Evolutionary conservation across 2,888 invertebrate genomes (phyloP).

Genomic region (Iphiclides podalirius): DNA sequence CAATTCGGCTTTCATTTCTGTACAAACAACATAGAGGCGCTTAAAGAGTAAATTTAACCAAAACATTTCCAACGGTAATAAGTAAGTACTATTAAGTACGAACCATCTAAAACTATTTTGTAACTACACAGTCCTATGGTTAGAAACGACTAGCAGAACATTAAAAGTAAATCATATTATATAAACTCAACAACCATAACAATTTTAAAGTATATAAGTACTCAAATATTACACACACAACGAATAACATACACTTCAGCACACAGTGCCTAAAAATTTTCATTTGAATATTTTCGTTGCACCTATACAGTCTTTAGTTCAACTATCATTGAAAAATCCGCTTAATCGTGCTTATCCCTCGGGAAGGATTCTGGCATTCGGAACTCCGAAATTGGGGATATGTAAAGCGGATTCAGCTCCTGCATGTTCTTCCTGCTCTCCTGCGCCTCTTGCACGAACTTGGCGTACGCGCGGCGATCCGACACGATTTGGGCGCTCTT

Average conservation of each 20-base stretch:
- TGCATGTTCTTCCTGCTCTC: conserved; percentile 60
- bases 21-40: too few species aligned
- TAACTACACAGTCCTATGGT: conserved; percentile 25
- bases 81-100: conserved; percentile 14
- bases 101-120: too few species aligned
- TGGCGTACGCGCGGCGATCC: conserved; percentile 77
- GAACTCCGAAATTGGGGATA: conserved; percentile 79
- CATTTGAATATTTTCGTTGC: neutral
- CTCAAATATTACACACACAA: neutral
- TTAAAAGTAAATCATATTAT: conserved; percentile 20
- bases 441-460: conserved; percentile 67
- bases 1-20: neutral
- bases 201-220: too few species aligned
- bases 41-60: conserved; percentile 25
- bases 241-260: neutral
- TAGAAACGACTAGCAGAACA: conserved; percentile 30
- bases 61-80: conserved; percentile 24
- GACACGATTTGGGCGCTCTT: conserved; percentile 65
- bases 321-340: too few species aligned
- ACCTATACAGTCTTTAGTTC: neutral
- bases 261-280: neutral
- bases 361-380: conserved; percentile 74
- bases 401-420: conserved; percentile 82
- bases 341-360: conserved; percentile 60
- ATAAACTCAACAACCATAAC: conserved; percentile 1